phyloP scores from a whole-genome alignment of 2,888 invertebrate genomes.

The Catonia carolina region DNA sequence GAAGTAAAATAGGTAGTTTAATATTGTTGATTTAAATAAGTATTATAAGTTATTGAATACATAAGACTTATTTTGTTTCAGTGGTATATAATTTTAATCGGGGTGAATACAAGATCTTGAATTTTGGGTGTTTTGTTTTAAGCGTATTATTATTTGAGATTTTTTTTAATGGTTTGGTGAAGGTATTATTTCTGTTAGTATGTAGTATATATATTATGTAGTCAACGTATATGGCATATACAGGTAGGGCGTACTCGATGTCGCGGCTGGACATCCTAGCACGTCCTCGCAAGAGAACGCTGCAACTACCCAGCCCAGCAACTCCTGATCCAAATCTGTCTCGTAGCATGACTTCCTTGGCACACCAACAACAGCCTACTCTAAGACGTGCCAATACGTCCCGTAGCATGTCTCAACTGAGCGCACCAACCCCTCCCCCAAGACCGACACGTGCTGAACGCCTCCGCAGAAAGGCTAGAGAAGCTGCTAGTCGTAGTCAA shows the following conservation, averaged over 20 bases:
- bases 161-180: too few species aligned
- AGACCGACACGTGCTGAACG: conserved; percentile 44
- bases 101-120: too few species aligned
- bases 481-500: conserved; percentile 34
- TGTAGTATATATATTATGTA: too few species aligned
- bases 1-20: too few species aligned
- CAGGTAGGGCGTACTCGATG: conserved; percentile 91
- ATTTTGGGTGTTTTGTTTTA: too few species aligned
- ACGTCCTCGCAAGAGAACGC: conserved; percentile 55
- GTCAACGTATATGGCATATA: conserved; percentile 34
- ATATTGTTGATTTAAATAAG: too few species aligned
- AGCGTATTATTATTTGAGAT: too few species aligned
- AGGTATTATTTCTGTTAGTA: too few species aligned
- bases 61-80: too few species aligned
- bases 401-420: conserved; percentile 49
- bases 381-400: conserved; percentile 39
- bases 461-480: conserved; percentile 41
- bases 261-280: conserved; percentile 82
- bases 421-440: conserved; percentile 39
- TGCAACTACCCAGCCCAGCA: conserved; percentile 24
- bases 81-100: too few species aligned
- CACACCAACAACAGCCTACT: conserved; percentile 33
- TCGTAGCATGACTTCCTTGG: conserved; percentile 66
- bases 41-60: too few species aligned
- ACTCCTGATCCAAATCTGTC: conserved; percentile 38